Percentiles rank a stretch among this genome's conserved stretches.
Conservation (phyloP, 2,113 vertebrate species). For the Anhinga rufa region DNA sequence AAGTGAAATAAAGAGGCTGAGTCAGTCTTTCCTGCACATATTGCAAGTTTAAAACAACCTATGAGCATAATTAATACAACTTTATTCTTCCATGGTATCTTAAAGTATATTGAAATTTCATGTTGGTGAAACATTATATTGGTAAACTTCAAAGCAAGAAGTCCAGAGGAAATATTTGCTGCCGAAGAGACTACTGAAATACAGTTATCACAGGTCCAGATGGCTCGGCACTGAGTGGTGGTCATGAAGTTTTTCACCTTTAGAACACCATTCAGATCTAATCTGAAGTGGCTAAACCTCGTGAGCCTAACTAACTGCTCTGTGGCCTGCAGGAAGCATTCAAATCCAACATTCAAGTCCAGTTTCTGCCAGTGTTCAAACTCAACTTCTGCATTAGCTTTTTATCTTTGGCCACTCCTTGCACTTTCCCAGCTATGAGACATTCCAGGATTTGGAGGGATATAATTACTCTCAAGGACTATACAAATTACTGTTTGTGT, state of each 20-base stretch:
- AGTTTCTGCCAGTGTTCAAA: neutral
- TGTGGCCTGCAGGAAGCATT: neutral
- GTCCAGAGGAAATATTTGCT: slow-evolving; percentile 32
- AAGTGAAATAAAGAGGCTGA: neutral
- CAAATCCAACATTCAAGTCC: neutral
- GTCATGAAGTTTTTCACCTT: neutral
- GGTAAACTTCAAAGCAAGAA: slow-evolving; percentile 39
- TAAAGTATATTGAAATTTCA: neutral
- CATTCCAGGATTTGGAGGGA: neutral
- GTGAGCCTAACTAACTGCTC: neutral
- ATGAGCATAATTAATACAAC: neutral
- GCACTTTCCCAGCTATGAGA: neutral
- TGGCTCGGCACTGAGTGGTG: neutral
- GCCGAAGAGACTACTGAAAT: neutral
- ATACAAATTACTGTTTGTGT: neutral
- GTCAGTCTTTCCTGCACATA: neutral
- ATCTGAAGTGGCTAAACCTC: neutral
- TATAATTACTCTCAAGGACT: neutral
- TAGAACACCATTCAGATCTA: neutral
- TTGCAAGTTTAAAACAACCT: neutral
- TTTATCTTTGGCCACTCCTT: neutral
- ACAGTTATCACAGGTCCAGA: neutral
- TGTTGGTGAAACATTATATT: neutral
- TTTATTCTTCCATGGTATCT: slow-evolving; percentile 9
- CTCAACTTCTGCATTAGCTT: neutral